Conservation (phyloP, 1,140 invertebrate genomes). For the Bilobella aurantiaca region DNA sequence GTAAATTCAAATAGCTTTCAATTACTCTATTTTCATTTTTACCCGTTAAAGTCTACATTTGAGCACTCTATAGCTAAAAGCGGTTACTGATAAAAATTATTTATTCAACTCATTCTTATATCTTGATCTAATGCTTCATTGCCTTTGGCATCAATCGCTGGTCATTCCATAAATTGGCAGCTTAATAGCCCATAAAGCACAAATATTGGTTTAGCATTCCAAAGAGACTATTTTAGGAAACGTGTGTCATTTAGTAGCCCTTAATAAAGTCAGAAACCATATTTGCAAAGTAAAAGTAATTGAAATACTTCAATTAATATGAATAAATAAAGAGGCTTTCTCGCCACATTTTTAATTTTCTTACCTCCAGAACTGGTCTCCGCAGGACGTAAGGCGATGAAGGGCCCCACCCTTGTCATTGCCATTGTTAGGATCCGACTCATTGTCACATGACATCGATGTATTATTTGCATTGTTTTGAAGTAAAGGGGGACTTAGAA, state of each 20-base stretch:
- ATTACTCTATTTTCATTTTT: too few relatives aligned
- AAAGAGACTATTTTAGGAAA: too few relatives aligned
- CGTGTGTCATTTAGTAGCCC: too few relatives aligned
- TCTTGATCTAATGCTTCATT: background rate
- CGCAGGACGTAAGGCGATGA: slow-evolving; percentile 1
- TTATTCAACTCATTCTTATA: background rate
- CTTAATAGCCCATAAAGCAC: too few relatives aligned
- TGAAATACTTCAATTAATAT: background rate
- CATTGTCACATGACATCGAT: background rate
- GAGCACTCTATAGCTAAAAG: too few relatives aligned
- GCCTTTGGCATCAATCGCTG: too few relatives aligned
- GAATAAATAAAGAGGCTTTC: background rate
- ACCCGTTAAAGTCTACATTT: too few relatives aligned
- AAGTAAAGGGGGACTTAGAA: background rate
- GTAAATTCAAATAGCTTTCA: too few relatives aligned
- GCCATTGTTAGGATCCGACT: background rate
- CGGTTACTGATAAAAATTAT: too few relatives aligned
- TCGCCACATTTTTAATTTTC: background rate
- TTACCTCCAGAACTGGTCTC: slow-evolving; percentile 20
- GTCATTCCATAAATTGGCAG: too few relatives aligned
- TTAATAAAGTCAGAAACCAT: background rate
- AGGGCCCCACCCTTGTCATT: background rate
- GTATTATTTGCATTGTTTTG: background rate
- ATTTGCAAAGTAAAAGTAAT: background rate
- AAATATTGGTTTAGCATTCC: too few relatives aligned